Conservation (phyloP, 2,113 vertebrate species). For the Labeo catla region DNA sequence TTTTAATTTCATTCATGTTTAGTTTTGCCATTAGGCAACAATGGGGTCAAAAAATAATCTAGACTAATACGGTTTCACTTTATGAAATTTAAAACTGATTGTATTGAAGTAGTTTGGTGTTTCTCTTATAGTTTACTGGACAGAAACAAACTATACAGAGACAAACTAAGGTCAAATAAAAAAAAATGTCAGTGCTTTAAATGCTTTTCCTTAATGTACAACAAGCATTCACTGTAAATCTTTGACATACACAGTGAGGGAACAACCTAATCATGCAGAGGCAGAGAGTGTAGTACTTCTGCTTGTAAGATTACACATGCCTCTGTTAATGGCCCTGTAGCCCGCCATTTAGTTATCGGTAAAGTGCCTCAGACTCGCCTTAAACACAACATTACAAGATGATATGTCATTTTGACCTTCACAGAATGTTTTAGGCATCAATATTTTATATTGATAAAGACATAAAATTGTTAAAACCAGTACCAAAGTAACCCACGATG, state of each 20-base stretch:
- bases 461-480: not conserved
- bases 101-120: not conserved
- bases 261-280: constrained; percentile 30
- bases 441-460: not conserved
- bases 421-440: not conserved
- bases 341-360: constrained; percentile 27
- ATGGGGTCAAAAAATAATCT: not conserved
- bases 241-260: not conserved
- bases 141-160: no score
- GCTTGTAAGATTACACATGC: constrained; percentile 41
- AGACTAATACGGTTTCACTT: not conserved
- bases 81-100: not conserved
- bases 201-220: not conserved
- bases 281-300: constrained; percentile 37
- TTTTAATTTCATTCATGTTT: constrained; percentile 30
- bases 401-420: constrained; percentile 21
- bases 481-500: not conserved
- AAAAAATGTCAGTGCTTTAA: not conserved
- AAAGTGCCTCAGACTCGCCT: constrained; percentile 14
- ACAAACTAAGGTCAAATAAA: not conserved
- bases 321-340: constrained; percentile 24
- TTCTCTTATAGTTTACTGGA: not conserved
- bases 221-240: not conserved
- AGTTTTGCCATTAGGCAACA: not conserved
- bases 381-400: not conserved